Evolutionary conservation across 2,113 vertebrate species (phyloP).

Genomic region (Danio rerio): GRCz12tu NC_133186.1:29563001-29563500

Average conservation of each 20-base stretch:
- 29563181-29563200: not conserved
- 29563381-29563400: constrained; percentile 73
- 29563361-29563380: constrained; percentile 72
- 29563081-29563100: constrained; percentile 63
- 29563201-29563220: constrained; percentile 15
- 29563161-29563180: not conserved
- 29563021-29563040: constrained; percentile 64
- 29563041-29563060: constrained; percentile 63
- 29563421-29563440: constrained; percentile 63
- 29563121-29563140: constrained; percentile 63
- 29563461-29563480: constrained; percentile 21
- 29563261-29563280: constrained; percentile 62
- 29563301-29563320: constrained; percentile 72
- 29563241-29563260: constrained; percentile 56
- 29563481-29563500: constrained; percentile 36
- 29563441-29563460: constrained; percentile 69
- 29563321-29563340: constrained; percentile 59
- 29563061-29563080: constrained; percentile 57
- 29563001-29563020: constrained; percentile 67
- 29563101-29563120: constrained; percentile 55
- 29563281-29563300: constrained; percentile 70
- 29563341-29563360: constrained; percentile 62
- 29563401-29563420: constrained; percentile 68
- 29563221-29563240: constrained; percentile 49
- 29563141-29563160: constrained; percentile 58